phyloP scores from a whole-genome alignment of 2,888 invertebrate genomes.

The Drosophila siamana region DNA sequence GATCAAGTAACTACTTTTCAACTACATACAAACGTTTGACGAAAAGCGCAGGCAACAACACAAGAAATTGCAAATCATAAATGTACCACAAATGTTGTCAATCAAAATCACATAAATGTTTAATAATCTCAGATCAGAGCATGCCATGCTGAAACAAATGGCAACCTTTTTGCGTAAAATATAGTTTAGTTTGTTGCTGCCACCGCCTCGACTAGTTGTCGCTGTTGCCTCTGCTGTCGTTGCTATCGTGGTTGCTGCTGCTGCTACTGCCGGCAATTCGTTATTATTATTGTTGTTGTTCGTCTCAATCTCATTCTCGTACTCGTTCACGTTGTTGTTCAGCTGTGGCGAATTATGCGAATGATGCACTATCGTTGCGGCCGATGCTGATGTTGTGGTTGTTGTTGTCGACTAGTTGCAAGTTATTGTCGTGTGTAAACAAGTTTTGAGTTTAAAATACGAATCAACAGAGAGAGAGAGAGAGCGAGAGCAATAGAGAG shows the following conservation, averaged over 20 bases:
- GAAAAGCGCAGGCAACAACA: constrained; percentile 56
- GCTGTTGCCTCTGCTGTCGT: constrained; percentile 27
- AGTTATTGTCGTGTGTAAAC: constrained; percentile 47
- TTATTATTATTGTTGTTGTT: constrained; percentile 49
- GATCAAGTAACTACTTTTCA: constrained; percentile 20
- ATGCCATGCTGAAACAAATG: constrained; percentile 74
- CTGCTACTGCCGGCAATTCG: constrained; percentile 27
- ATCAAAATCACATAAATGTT: constrained; percentile 37
- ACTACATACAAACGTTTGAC: constrained; percentile 58
- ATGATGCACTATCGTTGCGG: constrained; percentile 52
- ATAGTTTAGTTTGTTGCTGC: constrained; percentile 76
- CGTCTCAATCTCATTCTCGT: constrained; percentile 31
- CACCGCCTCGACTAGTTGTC: constrained; percentile 51
- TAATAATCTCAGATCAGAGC: constrained; percentile 41
- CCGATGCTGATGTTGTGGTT: constrained; percentile 48
- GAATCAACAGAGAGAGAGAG: constrained; percentile 63
- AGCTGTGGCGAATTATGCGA: constrained; percentile 63
- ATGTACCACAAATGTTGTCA: constrained; percentile 22
- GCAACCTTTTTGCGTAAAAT: constrained; percentile 78
- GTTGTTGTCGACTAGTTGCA: constrained; percentile 60
- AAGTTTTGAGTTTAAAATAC: constrained; percentile 51
- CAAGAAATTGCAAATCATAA: constrained; percentile 52
- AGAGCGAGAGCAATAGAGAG: constrained; percentile 65
- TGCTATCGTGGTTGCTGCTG: constrained; percentile 37
- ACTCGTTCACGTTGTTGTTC: constrained; percentile 67